Percentiles rank a stretch among this genome's conserved stretches.
These are phyloP conservation scores for Neodiprion pinetum DNA, from an alignment of 1,140 invertebrate species.

Conservation along the genomic window DNA sequence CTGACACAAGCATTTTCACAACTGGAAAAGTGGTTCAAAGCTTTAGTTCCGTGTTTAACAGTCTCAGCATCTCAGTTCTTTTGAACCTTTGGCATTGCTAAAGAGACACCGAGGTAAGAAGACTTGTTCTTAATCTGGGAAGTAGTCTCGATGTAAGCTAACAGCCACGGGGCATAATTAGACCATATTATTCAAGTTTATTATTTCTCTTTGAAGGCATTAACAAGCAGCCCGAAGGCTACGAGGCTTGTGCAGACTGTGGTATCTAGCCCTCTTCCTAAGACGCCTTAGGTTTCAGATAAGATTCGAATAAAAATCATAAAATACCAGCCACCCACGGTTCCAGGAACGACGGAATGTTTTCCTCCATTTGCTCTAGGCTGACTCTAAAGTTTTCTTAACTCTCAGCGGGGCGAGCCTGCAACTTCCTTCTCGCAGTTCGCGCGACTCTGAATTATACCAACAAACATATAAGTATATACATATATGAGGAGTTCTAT, in stretches of 20 bases:
- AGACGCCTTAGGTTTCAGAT: neutral
- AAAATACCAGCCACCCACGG: neutral
- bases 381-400: no score
- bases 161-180: slow-evolving; percentile 38
- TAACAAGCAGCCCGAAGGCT: slow-evolving; percentile 37
- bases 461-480: no score
- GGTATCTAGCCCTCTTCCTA: neutral
- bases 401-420: no score
- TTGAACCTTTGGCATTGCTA: neutral
- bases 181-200: slow-evolving; percentile 37
- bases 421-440: no score
- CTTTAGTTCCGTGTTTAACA: no score
- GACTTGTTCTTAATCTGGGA: no score
- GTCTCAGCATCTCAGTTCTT: neutral
- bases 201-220: slow-evolving; percentile 41
- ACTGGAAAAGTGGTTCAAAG: no score
- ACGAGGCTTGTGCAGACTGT: neutral
- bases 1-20: no score
- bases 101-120: neutral
- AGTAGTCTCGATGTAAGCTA: neutral
- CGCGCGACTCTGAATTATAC: no score
- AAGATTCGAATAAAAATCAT: neutral
- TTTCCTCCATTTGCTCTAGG: no score
- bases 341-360: neutral
- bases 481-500: no score